Evolutionary conservation across 2,888 invertebrate genomes (phyloP), one percentile per base, ranked within the genome.

Genomic region (Tetragonisca angustula): DNA sequence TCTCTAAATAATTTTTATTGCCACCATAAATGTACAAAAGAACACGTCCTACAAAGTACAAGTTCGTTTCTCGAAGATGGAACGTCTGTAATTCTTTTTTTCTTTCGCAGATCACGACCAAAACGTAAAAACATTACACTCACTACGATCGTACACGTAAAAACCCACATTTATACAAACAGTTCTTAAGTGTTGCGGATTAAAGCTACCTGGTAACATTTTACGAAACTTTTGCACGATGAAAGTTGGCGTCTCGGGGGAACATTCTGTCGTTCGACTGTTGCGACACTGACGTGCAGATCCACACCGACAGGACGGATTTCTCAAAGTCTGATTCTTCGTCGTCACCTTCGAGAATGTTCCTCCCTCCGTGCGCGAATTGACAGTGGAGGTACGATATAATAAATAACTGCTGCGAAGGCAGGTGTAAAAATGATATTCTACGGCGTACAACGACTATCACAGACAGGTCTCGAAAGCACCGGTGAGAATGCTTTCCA

Each of bases 381-480:
- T n/a, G 24, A 59, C 56, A 59, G 15, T n/a, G 24, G 24, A 15
- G 15, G n/a, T 5, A 2, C n/a, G 13, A 59, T 17, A 59, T 17
- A 64, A 32, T n/a, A 36, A 32, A 50, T 24, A 68, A 68, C 19
- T 19, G 4, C 19, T 67, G 0, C 19, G 6, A 24, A n/a, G 49
- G 17, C n/a, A n/a, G 15, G 24, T 15, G 15, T n/a, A 56, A 15
- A 36, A 36, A 56, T n/a, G n/a, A 59, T 59, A 83, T 72, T 80
- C 84, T 85, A 83, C 68, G 79, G 86, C n/a, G n/a, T 72, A 43
- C 72, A 67, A 80, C 77, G 84, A 84, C 83, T 90, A 90, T 90
- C 90, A 90, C 90, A 90, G 90, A 89, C 77, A 61, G 32, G 79
- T 88, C 86, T 79, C 84, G 79, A 83, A 86, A 87, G 76, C 65